Evolutionary conservation across 2,888 invertebrate species (phyloP), one percentile per base, ranked within the genome.

Genomic region (Microctonus brassicae): DNA sequence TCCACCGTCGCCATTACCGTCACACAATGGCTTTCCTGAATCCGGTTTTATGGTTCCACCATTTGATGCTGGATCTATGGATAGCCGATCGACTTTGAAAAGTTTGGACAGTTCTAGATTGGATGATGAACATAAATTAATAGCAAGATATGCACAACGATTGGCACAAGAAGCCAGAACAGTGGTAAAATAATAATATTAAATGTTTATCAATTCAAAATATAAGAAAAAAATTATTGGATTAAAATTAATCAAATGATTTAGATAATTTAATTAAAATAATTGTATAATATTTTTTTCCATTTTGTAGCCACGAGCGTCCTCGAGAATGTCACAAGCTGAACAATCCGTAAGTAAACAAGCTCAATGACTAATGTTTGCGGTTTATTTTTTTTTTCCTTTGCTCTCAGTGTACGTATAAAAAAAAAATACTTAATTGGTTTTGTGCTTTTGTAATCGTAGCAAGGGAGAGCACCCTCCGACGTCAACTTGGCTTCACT

Each of bases 81-180:
- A 94, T 82, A 93, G 94, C 62, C 90, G 94, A 60, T 91, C 91
- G 7, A 91, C 91, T 26, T 89, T 90, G 62, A 86, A 90, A 85
- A 91, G 86, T 77, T 86, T 86, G 81, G 86, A 87, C 77, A 85
- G 84, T 76, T 85, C 87, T 72, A 82, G 86, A 76, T 76, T 86
- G 42, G 97, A 98, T 86, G 98, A 98, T 87, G 98, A 98, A 85
- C 98, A 98, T 88, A 92, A 97, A 74, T 91, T 99, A 75, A 99
- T 99, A 85, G 98, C 98, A 57, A 91, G 98, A 82, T 99, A 99
- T 89, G 97, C 99, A 2, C 97, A 98, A 9, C 91, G 98, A 79
- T 90, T 99, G 72, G 98, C 98, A 10, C 97, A 97, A 82, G 97
- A 97, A 88, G 94, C 94, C 78, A 91, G 95, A 83, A 93, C 95